These are phyloP conservation scores for Gasteruption jaculator DNA, from an alignment of 2,888 invertebrate species.

Conservation along the genomic window DNA sequence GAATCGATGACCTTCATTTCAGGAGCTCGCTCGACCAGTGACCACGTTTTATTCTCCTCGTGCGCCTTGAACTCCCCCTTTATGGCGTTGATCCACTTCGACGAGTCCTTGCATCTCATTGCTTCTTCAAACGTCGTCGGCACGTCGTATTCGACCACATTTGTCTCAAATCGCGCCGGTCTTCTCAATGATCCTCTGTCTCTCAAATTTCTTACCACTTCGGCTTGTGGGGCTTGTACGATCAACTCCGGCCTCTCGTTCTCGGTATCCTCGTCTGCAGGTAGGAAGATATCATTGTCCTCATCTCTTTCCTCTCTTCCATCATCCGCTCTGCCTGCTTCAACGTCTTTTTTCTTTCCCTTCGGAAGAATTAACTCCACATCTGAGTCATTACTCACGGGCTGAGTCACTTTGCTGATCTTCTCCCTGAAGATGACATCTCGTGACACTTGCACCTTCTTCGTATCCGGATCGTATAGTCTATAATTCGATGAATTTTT, in stretches of 20 bases:
- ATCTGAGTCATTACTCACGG: not conserved
- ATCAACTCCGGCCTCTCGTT: conserved; percentile 3
- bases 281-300: conserved; percentile 13
- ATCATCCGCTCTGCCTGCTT: not conserved
- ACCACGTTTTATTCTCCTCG: too few relatives aligned
- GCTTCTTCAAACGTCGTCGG: too few relatives aligned
- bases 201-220: conserved; percentile 3
- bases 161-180: conserved; percentile 13
- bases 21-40: too few relatives aligned
- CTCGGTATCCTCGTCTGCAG: conserved; percentile 11
- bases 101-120: too few relatives aligned
- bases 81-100: too few relatives aligned
- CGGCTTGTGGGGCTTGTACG: not conserved
- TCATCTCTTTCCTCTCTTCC: conserved; percentile 12
- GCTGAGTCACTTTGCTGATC: not conserved
- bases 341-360: too few relatives aligned
- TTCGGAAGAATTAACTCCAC: conserved; percentile 12
- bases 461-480: too few relatives aligned
- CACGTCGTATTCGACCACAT: conserved; percentile 13
- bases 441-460: too few relatives aligned
- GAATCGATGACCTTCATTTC: too few relatives aligned
- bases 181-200: conserved; percentile 5
- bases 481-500: too few relatives aligned
- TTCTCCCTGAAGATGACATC: too few relatives aligned
- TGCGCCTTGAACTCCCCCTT: too few relatives aligned